Evolutionary conservation across 2,888 invertebrate genomes (phyloP).

Genomic region (Sphaerophoria taeniata): DNA sequence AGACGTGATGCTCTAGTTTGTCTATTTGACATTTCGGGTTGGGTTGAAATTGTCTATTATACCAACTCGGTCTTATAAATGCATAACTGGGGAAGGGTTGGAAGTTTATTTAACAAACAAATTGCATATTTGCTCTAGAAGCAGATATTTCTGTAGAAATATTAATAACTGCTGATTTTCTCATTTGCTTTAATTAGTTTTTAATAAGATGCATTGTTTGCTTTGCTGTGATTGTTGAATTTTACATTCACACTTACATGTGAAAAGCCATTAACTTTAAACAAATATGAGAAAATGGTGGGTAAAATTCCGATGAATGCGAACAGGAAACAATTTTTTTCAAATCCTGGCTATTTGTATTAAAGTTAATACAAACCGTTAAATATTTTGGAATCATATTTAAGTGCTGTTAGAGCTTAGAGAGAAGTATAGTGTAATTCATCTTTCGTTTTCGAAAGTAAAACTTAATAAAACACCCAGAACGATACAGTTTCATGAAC

Average conservation of each 20-base stretch:
- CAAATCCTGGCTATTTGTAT: too few species aligned
- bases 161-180: slow-evolving; percentile 21
- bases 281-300: too few species aligned
- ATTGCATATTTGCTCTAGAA: slow-evolving; percentile 1
- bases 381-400: too few species aligned
- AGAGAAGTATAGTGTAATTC: too few species aligned
- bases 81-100: neutral
- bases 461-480: too few species aligned
- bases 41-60: slow-evolving; percentile 43
- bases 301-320: too few species aligned
- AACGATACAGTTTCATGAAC: too few species aligned
- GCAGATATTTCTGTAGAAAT: slow-evolving; percentile 15
- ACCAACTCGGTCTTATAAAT: neutral
- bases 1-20: slow-evolving; percentile 64
- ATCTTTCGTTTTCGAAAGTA: too few species aligned
- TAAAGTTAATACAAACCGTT: too few species aligned
- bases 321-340: too few species aligned
- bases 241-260: neutral
- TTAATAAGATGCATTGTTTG: slow-evolving; percentile 36
- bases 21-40: slow-evolving; percentile 36
- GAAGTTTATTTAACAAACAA: slow-evolving; percentile 26
- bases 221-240: slow-evolving; percentile 26
- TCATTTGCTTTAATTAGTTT: slow-evolving; percentile 36
- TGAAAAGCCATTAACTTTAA: too few species aligned
- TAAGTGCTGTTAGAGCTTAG: too few species aligned